Conservation (phyloP, 2,888 invertebrate species). For the Chrysopilus asiliformis region DNA sequence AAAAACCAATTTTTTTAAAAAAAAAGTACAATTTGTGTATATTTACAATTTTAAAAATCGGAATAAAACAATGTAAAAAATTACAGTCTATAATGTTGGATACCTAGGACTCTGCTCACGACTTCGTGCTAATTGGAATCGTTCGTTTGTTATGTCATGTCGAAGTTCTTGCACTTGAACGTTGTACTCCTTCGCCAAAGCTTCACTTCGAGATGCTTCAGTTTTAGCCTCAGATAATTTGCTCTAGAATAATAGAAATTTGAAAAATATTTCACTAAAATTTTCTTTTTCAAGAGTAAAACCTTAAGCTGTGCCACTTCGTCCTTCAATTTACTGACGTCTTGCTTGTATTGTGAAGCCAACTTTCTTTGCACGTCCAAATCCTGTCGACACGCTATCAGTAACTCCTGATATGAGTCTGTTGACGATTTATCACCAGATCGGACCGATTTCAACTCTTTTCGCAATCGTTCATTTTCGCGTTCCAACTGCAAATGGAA, state of each 20-base stretch:
- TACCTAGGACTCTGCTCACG: conserved; percentile 11
- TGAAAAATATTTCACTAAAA: background rate
- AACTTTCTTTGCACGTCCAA: conserved; percentile 34
- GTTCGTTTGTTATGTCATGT: conserved; percentile 28
- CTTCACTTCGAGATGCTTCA: conserved; percentile 24
- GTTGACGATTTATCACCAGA: conserved; percentile 35
- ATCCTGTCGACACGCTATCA: conserved; percentile 44
- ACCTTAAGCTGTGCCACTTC: no score
- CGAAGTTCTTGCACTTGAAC: conserved; percentile 29
- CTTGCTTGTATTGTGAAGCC: conserved; percentile 24
- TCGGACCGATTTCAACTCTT: conserved; percentile 2
- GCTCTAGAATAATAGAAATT: conserved; percentile 18
- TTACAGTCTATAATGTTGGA: conserved; percentile 12
- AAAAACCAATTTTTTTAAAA: background rate
- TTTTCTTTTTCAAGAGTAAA: no score
- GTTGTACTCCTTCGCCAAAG: conserved; percentile 26
- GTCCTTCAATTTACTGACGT: conserved; percentile 24
- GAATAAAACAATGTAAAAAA: no score
- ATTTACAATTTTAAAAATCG: background rate
- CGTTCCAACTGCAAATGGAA: conserved; percentile 39
- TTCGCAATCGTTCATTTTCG: conserved; percentile 37
- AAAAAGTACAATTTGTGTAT: background rate
- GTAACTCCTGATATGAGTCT: conserved; percentile 42
- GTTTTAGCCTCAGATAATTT: conserved; percentile 24
- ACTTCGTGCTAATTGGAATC: conserved; percentile 24